These are phyloP conservation scores for Lasioglossum baleicum DNA, from an alignment of 1,140 invertebrate species.

Conservation along the genomic window DNA sequence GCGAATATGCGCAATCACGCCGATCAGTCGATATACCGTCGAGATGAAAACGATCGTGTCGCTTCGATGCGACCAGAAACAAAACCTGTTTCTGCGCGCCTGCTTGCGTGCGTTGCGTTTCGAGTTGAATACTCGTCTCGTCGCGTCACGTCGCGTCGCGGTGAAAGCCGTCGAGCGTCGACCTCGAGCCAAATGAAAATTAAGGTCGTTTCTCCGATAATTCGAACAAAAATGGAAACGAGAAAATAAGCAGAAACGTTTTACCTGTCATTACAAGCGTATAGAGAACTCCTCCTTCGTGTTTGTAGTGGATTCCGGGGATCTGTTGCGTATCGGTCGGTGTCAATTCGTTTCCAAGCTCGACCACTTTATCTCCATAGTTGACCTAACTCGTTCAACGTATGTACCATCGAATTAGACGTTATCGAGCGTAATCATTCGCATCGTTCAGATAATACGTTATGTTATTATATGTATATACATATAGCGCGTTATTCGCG, in stretches of 20 bases:
- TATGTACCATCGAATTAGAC: background rate
- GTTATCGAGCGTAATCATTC: no score
- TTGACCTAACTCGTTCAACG: conserved; percentile 68
- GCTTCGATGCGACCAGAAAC: background rate
- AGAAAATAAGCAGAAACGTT: background rate
- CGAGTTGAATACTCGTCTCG: no score
- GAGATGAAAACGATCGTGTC: no score
- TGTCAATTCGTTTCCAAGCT: conserved; percentile 82
- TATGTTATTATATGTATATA: no score
- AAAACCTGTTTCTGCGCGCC: conserved; percentile 55
- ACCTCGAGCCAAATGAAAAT: background rate
- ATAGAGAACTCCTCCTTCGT: conserved; percentile 80
- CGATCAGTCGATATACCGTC: background rate
- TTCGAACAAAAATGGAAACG: no score
- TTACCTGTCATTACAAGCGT: conserved; percentile 83
- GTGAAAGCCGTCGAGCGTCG: conserved; percentile 52
- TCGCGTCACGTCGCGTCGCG: background rate
- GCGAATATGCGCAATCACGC: background rate
- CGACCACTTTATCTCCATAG: conserved; percentile 74
- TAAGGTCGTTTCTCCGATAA: background rate
- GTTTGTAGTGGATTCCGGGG: conserved; percentile 78
- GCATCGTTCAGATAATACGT: background rate
- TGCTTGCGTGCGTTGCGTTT: background rate
- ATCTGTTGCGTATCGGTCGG: conserved; percentile 75
- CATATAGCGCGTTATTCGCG: background rate